Conservation (phyloP, 2,888 invertebrate species). For the Acanthosepion pharaonis region DNA sequence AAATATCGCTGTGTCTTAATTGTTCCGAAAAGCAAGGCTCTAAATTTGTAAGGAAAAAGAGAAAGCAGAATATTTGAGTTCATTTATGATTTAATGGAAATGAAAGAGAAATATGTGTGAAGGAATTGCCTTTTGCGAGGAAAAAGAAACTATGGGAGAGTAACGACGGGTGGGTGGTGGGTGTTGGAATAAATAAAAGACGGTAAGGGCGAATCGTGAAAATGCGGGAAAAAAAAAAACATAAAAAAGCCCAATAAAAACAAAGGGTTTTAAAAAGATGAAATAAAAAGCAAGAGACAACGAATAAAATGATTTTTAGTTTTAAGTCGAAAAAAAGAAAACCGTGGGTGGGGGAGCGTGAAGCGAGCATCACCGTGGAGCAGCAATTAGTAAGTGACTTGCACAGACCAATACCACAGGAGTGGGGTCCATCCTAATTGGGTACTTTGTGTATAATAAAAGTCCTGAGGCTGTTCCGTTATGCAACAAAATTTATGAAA, state of each 20-base stretch:
- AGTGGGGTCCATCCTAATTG: no score
- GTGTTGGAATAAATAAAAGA: background rate
- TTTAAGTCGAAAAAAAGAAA: no score
- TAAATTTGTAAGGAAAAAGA: background rate
- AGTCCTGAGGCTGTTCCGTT: no score
- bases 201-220: background rate
- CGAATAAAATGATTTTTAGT: no score
- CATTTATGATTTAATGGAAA: background rate
- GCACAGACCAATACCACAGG: no score
- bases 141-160: background rate
- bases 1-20: background rate
- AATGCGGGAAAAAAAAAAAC: background rate
- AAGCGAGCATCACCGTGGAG: no score
- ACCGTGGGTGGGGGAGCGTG: no score
- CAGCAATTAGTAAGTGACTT: no score
- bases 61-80: background rate
- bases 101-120: background rate
- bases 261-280: background rate
- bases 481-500: no score
- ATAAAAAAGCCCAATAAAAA: no score
- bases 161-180: no score
- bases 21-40: background rate
- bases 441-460: no score
- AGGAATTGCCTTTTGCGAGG: background rate
- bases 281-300: background rate